Conservation (phyloP, 2,797 vertebrate species). For the Coreius guichenoti region DNA sequence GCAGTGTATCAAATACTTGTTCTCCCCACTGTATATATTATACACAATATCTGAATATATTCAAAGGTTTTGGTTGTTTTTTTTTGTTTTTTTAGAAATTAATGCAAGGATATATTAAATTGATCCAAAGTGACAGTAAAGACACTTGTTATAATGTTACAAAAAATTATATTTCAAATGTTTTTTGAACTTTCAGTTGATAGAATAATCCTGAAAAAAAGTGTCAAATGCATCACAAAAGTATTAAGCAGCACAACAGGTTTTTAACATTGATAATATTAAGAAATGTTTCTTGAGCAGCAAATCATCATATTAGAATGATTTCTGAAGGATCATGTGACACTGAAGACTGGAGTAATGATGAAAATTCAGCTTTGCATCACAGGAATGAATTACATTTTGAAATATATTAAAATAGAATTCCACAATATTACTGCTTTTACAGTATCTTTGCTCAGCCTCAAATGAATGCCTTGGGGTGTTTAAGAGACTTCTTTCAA, state of each 20-base stretch:
- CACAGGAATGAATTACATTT: neutral
- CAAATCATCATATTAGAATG: neutral
- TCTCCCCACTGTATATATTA: no score
- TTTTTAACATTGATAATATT: neutral
- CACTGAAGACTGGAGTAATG: neutral
- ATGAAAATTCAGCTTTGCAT: neutral
- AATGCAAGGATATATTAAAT: neutral
- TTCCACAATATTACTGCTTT: no score
- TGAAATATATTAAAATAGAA: neutral
- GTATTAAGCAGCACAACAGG: neutral
- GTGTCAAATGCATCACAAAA: neutral
- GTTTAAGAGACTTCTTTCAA: no score
- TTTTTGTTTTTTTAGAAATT: neutral
- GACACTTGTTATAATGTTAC: neutral
- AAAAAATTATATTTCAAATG: neutral
- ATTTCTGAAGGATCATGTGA: neutral
- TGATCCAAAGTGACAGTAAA: neutral
- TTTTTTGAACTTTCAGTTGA: neutral
- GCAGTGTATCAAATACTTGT: no score
- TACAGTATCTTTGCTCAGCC: no score
- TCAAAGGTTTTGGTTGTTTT: neutral
- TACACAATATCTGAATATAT: neutral
- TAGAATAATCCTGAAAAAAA: neutral
- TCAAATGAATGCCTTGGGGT: no score
- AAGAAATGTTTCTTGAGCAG: neutral